Conservation (phyloP, 2,888 invertebrate genomes). For the Caenorhabditis sp. region DNA sequence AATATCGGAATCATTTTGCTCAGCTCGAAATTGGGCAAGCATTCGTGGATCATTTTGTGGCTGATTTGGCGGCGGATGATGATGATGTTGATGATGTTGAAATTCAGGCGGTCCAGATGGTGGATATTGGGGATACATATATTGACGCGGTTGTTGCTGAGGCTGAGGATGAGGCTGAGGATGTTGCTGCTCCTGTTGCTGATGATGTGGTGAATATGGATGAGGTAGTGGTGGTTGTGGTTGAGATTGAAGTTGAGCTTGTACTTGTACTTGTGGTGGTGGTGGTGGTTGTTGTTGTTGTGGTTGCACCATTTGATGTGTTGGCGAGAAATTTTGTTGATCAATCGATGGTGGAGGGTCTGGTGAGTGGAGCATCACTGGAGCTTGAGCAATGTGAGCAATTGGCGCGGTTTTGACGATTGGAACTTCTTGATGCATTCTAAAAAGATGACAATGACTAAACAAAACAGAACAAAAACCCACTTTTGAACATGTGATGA, state of each 20-base stretch:
- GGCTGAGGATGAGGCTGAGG: neutral
- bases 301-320: neutral
- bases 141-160: constrained; percentile 1
- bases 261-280: neutral
- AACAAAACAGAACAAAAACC: no score
- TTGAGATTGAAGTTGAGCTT: neutral
- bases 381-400: no score
- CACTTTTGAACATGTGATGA: no score
- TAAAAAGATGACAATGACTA: neutral
- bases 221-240: neutral
- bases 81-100: neutral
- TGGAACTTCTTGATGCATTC: neutral
- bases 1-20: no score
- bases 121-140: neutral
- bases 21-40: no score
- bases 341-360: neutral
- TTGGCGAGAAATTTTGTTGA: neutral
- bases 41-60: no score
- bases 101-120: neutral
- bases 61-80: neutral
- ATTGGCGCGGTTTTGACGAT: no score
- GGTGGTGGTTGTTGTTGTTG: neutral
- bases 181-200: neutral
- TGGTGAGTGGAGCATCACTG: neutral
- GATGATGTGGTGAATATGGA: neutral